Evolutionary conservation across 1,140 invertebrate genomes (phyloP).

Genomic region (Diorhabda carinulata): DNA sequence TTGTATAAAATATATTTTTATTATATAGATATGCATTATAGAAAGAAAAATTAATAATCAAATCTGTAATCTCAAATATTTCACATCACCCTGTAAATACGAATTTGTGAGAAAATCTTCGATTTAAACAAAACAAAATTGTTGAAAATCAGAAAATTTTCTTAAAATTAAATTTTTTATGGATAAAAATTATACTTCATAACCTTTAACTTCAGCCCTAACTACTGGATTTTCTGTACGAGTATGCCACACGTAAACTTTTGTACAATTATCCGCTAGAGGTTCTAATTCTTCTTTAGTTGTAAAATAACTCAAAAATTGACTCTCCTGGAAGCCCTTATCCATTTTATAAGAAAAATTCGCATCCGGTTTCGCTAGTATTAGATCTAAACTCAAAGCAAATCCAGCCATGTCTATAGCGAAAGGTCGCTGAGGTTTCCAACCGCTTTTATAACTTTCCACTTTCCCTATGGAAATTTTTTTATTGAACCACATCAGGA

Average conservation of each 20-base stretch:
- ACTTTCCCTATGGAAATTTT: conserved; percentile 56
- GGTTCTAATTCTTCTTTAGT: conserved; percentile 80
- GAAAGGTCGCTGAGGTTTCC: conserved; percentile 86
- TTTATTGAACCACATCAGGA: too few species aligned
- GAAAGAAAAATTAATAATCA: too few species aligned
- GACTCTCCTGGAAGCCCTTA: conserved; percentile 88
- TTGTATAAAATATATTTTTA: too few species aligned
- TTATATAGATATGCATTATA: too few species aligned
- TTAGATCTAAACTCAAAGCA: conserved; percentile 81
- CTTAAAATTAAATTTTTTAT: too few species aligned
- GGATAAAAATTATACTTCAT: conserved; percentile 61
- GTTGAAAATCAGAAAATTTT: too few species aligned
- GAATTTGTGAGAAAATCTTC: too few species aligned
- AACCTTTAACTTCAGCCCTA: conserved; percentile 65
- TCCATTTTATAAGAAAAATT: conserved; percentile 79
- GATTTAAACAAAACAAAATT: too few species aligned
- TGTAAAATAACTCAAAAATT: conserved; percentile 79
- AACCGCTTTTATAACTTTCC: conserved; percentile 75
- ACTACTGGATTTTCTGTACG: conserved; percentile 82
- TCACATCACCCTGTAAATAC: too few species aligned
- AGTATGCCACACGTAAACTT: conserved; percentile 97
- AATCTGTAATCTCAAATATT: too few species aligned
- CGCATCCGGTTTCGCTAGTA: conserved; percentile 73
- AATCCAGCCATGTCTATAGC: conserved; percentile 99
- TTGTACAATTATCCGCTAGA: conserved; percentile 82